Evolutionary conservation across 2,888 invertebrate genomes (phyloP), one percentile per base, ranked within the genome.

Genomic region (Hipparchia semele): DNA sequence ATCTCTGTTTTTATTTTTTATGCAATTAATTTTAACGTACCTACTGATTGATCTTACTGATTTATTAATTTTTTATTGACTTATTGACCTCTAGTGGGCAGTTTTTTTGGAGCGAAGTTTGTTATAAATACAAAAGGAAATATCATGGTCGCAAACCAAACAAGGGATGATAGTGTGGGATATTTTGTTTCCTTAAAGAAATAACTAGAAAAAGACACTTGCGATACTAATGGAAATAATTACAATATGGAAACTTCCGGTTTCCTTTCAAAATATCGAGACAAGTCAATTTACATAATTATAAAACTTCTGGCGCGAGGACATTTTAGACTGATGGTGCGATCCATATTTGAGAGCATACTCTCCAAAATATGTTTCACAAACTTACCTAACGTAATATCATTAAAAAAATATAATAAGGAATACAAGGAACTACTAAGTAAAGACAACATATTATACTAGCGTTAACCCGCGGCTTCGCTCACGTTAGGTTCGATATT

Each of bases 101-200:
- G 6, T 33, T 53, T 65, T 65, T 65, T 65, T 6, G 51, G 33
- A 65, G 12, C 12, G 53, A 53, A 51, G 9, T 62, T 62, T 61
- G 23, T 39, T 64, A 64, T 62, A 51, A 49, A 65, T 12, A 65
- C 53, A 33, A 65, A 13, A 23, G 65, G 65, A 65, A 65, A 10
- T 51, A 39, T 10, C 51, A 53, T 33, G 51, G 51, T 33, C 12
- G 12, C 53, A 10, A 6, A 53, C 33, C 12, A 53, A 53, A 65
- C 10, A 33, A 65, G n/a, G 51, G 12, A 51, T 39, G 12, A 51
- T n/a, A 33, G 51, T 53, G 51, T 53, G 51, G 64, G 64, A 53
- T 51, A 2, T 33, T 65, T 65, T 23, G 5, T 33, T 51, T 65
- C 64, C 51, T 9, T 12, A 10, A 51, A 10, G 9, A 53, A 49